Percentiles rank a stretch among this genome's conserved stretches.
These are phyloP conservation scores for Gadopsis bispinosus DNA, from an alignment of 2,797 vertebrate genomes.

Conservation along the genomic window DNA sequence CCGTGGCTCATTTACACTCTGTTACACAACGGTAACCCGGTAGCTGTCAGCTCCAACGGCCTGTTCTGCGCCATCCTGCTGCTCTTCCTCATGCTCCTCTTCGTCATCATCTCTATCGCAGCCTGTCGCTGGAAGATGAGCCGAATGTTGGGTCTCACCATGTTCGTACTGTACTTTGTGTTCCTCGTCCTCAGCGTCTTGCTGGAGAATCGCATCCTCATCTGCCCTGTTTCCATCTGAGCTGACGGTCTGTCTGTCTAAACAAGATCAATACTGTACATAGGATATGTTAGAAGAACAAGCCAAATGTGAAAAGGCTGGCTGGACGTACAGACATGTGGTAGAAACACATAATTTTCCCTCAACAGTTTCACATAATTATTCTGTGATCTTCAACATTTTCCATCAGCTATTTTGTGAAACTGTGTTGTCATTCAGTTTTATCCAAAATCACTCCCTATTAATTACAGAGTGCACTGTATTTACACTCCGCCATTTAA, in stretches of 20 bases:
- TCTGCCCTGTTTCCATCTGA: conserved; percentile 90
- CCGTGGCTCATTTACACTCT: conserved; percentile 91
- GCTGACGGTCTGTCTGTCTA: accelerated
- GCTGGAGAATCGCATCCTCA: conserved; percentile 91
- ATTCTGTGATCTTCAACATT: neutral
- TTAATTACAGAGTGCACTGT: neutral
- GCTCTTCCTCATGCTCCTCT: conserved; percentile 96
- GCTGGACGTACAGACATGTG: conserved; percentile 1
- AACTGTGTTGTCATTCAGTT: neutral
- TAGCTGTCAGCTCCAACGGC: conserved; percentile 93
- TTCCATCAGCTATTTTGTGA: conserved; percentile 13
- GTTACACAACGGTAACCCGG: conserved; percentile 83
- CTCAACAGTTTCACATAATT: neutral
- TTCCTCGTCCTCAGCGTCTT: conserved; percentile 94
- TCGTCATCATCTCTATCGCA: conserved; percentile 93
- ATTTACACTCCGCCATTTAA: neutral
- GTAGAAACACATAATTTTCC: neutral
- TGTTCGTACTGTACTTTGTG: conserved; percentile 94
- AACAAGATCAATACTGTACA: neutral
- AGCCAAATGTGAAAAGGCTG: conserved; percentile 11
- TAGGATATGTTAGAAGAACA: conserved; percentile 12
- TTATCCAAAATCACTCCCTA: neutral
- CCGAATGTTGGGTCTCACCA: conserved; percentile 91
- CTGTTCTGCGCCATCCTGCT: conserved; percentile 95
- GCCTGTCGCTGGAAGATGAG: conserved; percentile 94